Evolutionary conservation across 2,888 invertebrate species (phyloP).

Genomic region (Matsumyia berberina): DNA sequence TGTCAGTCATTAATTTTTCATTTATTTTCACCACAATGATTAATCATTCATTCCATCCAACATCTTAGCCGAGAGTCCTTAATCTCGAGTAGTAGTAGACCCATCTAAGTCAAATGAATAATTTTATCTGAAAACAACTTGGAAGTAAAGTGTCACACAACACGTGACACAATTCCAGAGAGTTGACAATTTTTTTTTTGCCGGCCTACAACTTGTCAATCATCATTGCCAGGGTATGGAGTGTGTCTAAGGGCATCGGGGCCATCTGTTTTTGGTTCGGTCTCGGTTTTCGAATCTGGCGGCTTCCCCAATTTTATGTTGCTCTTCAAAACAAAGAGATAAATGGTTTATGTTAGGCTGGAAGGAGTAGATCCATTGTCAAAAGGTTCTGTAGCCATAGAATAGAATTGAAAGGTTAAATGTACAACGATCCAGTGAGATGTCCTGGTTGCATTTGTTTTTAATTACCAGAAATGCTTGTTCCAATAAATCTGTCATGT

Average conservation of each 20-base stretch:
- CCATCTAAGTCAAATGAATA: conserved; percentile 58
- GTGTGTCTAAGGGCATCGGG: not conserved
- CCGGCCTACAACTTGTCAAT: conserved; percentile 49
- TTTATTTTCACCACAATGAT: conserved; percentile 40
- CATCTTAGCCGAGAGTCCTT: not conserved
- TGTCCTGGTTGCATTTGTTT: not conserved
- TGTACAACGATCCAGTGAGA: conserved; percentile 18
- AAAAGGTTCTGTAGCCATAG: not conserved
- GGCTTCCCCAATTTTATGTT: conserved; percentile 28
- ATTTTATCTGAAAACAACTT: conserved; percentile 53
- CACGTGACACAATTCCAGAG: conserved; percentile 58
- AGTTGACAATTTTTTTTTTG: conserved; percentile 46
- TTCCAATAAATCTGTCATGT: conserved; percentile 27
- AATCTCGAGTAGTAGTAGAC: conserved; percentile 14
- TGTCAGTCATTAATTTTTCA: conserved; percentile 60
- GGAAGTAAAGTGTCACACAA: conserved; percentile 26
- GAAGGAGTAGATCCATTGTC: conserved; percentile 61
- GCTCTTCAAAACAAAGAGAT: conserved; percentile 17
- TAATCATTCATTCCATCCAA: conserved; percentile 55
- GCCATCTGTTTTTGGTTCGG: conserved; percentile 48
- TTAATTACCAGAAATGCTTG: not conserved
- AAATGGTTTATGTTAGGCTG: conserved; percentile 31
- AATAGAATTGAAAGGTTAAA: conserved; percentile 34
- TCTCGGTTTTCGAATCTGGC: conserved; percentile 17
- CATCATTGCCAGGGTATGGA: conserved; percentile 42